Conservation (phyloP, 2,113 vertebrate species). For the Gavialis gangeticus region DNA sequence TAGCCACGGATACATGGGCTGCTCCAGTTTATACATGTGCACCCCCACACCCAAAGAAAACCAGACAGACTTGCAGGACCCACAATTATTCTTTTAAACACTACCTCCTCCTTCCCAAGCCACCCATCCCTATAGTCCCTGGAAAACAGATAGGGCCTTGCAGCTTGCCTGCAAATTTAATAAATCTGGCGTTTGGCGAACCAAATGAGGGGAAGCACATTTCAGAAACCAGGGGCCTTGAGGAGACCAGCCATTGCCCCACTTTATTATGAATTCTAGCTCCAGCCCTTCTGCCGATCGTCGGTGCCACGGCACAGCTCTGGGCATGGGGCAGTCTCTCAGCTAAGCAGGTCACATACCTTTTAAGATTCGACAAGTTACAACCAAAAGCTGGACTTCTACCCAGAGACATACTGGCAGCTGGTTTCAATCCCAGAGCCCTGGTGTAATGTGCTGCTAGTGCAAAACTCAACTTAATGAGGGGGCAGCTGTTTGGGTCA, state of each 20-base stretch:
- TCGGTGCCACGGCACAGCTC: rapidly evolving
- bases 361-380: slow-evolving; percentile 14
- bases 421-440: neutral
- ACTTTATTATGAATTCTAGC: rapidly evolving
- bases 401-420: slow-evolving; percentile 14
- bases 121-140: slow-evolving; percentile 6
- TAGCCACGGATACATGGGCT: slow-evolving; percentile 2
- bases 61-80: neutral
- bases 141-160: slow-evolving; percentile 48
- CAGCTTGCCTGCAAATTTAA: neutral
- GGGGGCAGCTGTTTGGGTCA: neutral
- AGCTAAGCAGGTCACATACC: neutral
- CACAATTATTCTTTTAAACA: slow-evolving; percentile 5
- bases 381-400: slow-evolving; percentile 26
- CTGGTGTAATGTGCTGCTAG: neutral
- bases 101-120: slow-evolving; percentile 28
- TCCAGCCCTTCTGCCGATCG: neutral
- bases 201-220: neutral
- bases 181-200: neutral
- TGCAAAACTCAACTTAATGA: neutral
- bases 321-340: neutral
- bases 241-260: neutral
- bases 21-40: neutral
- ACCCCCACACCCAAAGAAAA: slow-evolving; percentile 35
- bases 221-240: neutral